Evolutionary conservation across 2,888 invertebrate species (phyloP), one percentile per base, ranked within the genome.

Genomic region (Tetragnatha montana): DNA sequence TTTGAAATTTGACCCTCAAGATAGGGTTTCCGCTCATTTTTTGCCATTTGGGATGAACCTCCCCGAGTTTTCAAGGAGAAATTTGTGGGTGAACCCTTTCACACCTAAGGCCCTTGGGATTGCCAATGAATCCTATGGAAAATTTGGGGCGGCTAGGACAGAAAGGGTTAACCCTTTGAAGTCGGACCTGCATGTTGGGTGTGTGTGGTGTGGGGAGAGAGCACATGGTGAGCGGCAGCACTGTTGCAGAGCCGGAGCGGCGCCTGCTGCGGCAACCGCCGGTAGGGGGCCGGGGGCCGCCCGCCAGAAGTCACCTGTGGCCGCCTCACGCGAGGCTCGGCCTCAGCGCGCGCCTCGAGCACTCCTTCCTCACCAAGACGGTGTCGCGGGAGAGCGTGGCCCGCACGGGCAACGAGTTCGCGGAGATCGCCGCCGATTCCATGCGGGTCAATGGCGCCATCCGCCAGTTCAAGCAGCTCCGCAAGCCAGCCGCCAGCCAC

Each of bases 371-470:
- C 94, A 96, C 96, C 93, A 96, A 97, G 92, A 97, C 97, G 92
- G 96, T 96, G 91, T 97, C 97, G 85, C 95, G 96, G 92, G 97
- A 97, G 93, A 96, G 96, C 93, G 95, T 97, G 91, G 95, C 97
- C 94, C 85, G 78, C 10, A 78, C 85, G 22, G 91, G 92, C 71
- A 97, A 97, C 93, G 97, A 97, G 92, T 97, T 98, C 91, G 98
- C 98, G 79, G 97, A 97, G 93, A 98, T 99, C 93, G 98, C 98
- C 35, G 98, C 98, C 81, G 98, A 98, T 94, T 98, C 98, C 89
- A 95, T 98, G 92, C 95, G 98, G 93, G 97, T 98, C 94, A 98
- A 98, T 94, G 99, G 98, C 92, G 98, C 98, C 93, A 97, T 98
- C 95, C 95, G 98, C 92, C 98, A 97, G 93, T 98, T 98, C 94